Base-by-base conservation (phyloP, 2,113 vertebrate genomes). In the Formicarius rufipectus region DNA sequence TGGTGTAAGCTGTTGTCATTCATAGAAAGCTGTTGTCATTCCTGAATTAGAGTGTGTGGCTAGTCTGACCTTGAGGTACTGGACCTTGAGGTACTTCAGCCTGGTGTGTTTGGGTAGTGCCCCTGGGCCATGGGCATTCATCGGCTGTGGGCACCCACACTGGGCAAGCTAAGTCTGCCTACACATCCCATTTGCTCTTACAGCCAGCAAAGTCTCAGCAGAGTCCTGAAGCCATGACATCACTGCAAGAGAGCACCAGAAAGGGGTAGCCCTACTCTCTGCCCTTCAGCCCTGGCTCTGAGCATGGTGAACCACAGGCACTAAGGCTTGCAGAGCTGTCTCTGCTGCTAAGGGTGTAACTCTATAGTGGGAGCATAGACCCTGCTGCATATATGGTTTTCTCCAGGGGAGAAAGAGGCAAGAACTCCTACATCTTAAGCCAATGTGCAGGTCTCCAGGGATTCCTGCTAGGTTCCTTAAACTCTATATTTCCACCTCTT, bases 121-220 rank as follows among this genome's bases (percentile, higher is more conserved):
- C 47, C 14, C 71, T 37, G 49, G 22, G 19, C 59, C 52, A 39
- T 12, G 58, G 60, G 52, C 76, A 82, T 37, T 59, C 31, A 55
- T 12, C n/a, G 47, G 37, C 40, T 53, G 23, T 0, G 1, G 67
- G 62, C n/a, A 55, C 28, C 68, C 23, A 19, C 0, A 0, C 30
- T 56, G 12, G 37, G 30, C 0, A 1, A 33, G 35, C 47, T 71
- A 45, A 42, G 53, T 44, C 59, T 74, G 66, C 55, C 55, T 33
- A 13, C 21, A 24, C 5, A 19, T 8, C 25, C 13, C 0, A 0
- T 49, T 90, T 68, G 53, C 23, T 37, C 89, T 81, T 40, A 25
- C 21, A 77, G 80, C 37, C 52, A 79, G 27, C 20, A 64, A 16
- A 0, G 0, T 25, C 49, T 87, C 2, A 3, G 33, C 20, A 45